These are phyloP conservation scores for Anolis sagrei DNA, from an alignment of 2,113 vertebrate species.

Conservation along the genomic window DNA sequence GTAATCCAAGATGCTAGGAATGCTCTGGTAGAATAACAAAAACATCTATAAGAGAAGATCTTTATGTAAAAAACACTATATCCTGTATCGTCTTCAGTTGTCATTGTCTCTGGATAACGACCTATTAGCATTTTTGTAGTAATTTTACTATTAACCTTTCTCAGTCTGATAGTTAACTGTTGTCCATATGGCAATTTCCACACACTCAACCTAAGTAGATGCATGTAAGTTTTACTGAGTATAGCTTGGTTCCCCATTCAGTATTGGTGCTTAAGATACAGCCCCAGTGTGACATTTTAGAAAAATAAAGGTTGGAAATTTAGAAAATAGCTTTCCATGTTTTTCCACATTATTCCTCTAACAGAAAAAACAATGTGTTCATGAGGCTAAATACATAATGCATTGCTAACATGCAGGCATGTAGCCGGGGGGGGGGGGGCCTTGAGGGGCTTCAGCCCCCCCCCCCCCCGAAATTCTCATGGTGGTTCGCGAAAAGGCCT, in stretches of 20 bases:
- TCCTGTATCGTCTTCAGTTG: not conserved
- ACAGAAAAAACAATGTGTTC: not conserved
- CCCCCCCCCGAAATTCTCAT: too few relatives aligned
- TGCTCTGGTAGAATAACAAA: not conserved
- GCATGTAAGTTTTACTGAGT: not conserved
- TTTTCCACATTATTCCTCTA: not conserved
- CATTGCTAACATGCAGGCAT: too few relatives aligned
- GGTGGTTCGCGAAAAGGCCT: too few relatives aligned
- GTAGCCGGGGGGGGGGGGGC: too few relatives aligned
- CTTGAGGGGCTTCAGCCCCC: too few relatives aligned
- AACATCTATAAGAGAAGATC: not conserved
- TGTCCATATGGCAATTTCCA: not conserved
- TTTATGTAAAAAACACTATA: not conserved
- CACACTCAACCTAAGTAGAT: not conserved
- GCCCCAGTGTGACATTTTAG: not conserved
- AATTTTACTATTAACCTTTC: not conserved
- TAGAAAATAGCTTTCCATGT: not conserved
- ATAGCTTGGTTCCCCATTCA: not conserved
- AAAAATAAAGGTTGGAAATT: not conserved
- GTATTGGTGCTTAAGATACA: not conserved
- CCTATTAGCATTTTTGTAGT: not conserved
- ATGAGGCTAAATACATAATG: not conserved
- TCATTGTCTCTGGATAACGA: not conserved
- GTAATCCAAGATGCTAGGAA: not conserved
- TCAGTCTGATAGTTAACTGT: not conserved